A percentile compares a stretch with the other conserved stretches of the same genome.
Conservation (phyloP, 2,797 vertebrate genomes). For the Microhierax caerulescens region DNA sequence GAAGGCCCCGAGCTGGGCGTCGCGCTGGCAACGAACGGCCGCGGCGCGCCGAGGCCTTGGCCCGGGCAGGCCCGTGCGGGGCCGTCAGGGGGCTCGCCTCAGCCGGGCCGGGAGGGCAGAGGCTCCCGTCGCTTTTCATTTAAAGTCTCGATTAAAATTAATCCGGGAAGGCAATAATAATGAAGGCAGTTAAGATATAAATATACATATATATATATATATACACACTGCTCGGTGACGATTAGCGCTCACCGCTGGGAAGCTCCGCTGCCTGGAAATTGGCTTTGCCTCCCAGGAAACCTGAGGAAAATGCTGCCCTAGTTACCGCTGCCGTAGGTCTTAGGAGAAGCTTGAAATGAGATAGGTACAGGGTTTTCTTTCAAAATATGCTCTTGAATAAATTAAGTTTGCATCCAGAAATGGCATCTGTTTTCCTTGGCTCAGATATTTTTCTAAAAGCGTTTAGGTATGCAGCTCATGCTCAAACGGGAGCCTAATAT, state of each 20-base stretch:
- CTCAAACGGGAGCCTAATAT: background rate
- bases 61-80: background rate
- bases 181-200: background rate
- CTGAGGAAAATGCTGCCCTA: conserved; percentile 11
- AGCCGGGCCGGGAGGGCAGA: background rate
- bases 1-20: background rate
- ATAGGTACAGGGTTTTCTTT: conserved; percentile 6
- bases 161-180: background rate
- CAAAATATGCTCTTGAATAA: conserved; percentile 37
- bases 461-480: conserved; percentile 10
- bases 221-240: background rate
- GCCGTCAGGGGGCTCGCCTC: background rate
- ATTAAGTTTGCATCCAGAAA: conserved; percentile 56
- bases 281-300: conserved; percentile 36
- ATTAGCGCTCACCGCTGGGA: background rate
- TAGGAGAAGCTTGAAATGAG: background rate
- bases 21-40: background rate
- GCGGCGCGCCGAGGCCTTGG: background rate
- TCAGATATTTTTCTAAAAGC: background rate
- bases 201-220: background rate
- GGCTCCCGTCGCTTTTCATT: background rate
- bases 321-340: background rate
- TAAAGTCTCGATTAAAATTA: background rate
- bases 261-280: conserved; percentile 42
- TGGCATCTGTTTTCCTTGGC: conserved; percentile 62